Percentiles rank a stretch among this genome's conserved stretches.
Conservation (phyloP, 2,888 invertebrate species). For the Ashinkailepas kermadecensis region DNA sequence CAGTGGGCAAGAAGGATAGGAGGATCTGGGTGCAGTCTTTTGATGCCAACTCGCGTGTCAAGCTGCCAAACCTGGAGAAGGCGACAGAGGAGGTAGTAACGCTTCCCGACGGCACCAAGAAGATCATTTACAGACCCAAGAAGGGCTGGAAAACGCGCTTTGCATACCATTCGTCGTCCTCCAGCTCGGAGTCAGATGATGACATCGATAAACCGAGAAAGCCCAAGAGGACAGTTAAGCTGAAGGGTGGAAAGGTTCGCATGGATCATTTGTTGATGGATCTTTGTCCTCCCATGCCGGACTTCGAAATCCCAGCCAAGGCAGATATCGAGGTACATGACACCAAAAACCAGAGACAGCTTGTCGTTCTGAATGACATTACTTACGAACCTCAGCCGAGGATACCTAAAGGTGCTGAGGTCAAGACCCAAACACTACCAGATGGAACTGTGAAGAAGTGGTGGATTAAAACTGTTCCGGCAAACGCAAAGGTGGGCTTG, state of each 20-base stretch:
- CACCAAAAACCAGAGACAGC: not conserved
- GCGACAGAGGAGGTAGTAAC: not conserved
- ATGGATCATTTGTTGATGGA: conserved; percentile 9
- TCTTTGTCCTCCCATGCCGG: not conserved
- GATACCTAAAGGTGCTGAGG: not conserved
- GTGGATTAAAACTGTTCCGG: not conserved
- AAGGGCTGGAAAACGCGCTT: conserved; percentile 1
- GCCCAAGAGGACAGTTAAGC: not conserved
- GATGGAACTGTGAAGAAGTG: not conserved
- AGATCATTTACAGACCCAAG: not conserved
- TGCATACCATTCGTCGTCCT: conserved; percentile 1
- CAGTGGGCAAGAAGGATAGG: not conserved
- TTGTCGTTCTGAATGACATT: not conserved
- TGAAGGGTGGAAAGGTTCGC: not conserved
- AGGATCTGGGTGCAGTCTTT: not conserved
- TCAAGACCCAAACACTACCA: not conserved
- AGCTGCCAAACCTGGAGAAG: not conserved
- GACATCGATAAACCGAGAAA: not conserved
- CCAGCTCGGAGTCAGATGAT: not conserved
- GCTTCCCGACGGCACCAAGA: not conserved
- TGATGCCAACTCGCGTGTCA: not conserved
- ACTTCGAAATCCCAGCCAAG: not conserved
- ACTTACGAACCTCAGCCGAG: not conserved
- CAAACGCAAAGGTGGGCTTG: not conserved
- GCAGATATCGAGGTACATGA: not conserved